Conservation (phyloP, 2,113 vertebrate species). For the Trematomus loennbergii region DNA sequence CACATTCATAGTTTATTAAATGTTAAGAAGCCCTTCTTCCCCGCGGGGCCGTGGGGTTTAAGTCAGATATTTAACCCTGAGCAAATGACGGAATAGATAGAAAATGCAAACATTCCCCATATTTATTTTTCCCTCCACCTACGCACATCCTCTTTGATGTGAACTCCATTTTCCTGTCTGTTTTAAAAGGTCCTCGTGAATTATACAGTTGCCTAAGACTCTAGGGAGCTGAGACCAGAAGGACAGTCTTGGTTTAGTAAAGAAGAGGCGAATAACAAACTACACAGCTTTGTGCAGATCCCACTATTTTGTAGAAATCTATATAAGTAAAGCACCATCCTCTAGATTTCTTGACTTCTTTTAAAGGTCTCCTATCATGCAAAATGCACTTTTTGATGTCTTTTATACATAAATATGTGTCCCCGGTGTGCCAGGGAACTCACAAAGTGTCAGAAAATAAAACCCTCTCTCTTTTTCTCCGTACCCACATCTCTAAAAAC, state of each 20-base stretch:
- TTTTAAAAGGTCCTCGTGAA: conserved; percentile 31
- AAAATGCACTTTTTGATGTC: too few species aligned
- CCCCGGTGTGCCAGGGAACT: too few species aligned
- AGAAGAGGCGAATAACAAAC: conserved; percentile 1
- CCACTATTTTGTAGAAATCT: background rate
- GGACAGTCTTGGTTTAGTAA: background rate
- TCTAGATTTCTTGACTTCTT: background rate
- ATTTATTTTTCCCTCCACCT: conserved; percentile 37
- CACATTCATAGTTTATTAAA: too few species aligned
- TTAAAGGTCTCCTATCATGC: too few species aligned
- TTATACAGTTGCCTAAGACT: conserved; percentile 32
- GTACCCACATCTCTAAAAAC: too few species aligned
- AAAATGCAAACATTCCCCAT: conserved; percentile 29
- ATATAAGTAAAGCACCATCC: background rate
- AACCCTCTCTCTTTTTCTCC: too few species aligned
- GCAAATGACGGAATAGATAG: conserved; percentile 3
- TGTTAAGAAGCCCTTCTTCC: too few species aligned
- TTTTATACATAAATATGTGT: too few species aligned
- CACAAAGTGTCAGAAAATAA: too few species aligned
- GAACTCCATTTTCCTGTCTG: conserved; percentile 40
- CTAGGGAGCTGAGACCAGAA: background rate
- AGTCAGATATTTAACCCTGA: conserved; percentile 35
- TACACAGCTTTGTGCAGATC: too few species aligned
- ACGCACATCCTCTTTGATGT: conserved; percentile 28
- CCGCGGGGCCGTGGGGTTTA: too few species aligned